Base-by-base conservation (phyloP, 2,888 invertebrate genomes). In the Caenorhabditis sp. region DNA sequence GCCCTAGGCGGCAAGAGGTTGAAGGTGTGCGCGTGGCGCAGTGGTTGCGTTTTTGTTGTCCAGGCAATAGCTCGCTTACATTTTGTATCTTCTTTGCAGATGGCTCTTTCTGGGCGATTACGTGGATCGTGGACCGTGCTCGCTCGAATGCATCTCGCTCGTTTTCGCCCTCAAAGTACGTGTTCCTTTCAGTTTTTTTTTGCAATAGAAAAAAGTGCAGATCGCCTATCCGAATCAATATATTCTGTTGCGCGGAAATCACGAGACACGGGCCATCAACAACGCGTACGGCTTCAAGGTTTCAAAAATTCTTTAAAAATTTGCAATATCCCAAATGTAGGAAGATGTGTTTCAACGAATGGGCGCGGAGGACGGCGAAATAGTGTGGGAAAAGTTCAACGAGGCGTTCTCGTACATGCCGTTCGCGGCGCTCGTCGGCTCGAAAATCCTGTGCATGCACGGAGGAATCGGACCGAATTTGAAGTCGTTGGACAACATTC, bases 241-340 rank as follows among this genome's bases (percentile, higher is more conserved):
- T 32, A 27, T 62, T 2, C 30, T 80, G n/a, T 63, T 80, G 1
- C 77, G 80, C 41, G 80, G 80, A 20, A 80, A 80, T 63, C 80
- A 80, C 37, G 80, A 80, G 45, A 78, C 71, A 0, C 48, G 63
- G 17, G 43, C 63, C 20, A 78, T 82, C 68, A 82, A 82, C 50
- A 61, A 41, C 50, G 78, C 66, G 5, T 82, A 82, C 41, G 81
- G 81, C 17, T 80, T 82, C 52, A 55, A 50, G 13, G 55, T 26
- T 27, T 30, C 2, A 11, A 52, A 30, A n/a, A 24, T 48, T 26
- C 20, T 5, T 13, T 5, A 53, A 53, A 53, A 35, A 13, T 11
- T n/a, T 20, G 11, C 39, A 24, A 2, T 15, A 13, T 24, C 7
- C n/a, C 27, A 15, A 13, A n/a, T 13, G 45, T 27, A 63, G 63